These are phyloP conservation scores for Otis tarda DNA, from an alignment of 2,113 vertebrate species.

Conservation along the genomic window DNA sequence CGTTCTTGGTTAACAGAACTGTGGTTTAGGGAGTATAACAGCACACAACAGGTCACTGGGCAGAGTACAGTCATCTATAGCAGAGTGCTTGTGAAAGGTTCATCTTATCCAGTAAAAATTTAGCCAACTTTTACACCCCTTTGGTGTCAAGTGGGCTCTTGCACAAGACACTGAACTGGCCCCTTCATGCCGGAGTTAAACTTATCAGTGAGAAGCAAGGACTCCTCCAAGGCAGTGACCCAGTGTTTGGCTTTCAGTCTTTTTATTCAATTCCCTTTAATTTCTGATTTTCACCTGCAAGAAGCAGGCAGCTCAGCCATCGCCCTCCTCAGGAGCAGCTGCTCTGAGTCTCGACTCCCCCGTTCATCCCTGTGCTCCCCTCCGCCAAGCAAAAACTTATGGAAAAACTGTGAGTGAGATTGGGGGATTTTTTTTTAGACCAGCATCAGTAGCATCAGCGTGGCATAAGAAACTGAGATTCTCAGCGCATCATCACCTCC, in stretches of 20 bases:
- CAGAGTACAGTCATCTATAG: not conserved
- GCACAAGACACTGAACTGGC: not conserved
- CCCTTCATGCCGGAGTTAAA: not conserved
- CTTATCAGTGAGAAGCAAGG: not conserved
- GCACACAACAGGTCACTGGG: not conserved
- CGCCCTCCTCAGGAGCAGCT: accelerated
- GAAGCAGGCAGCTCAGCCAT: not conserved
- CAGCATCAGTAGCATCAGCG: accelerated
- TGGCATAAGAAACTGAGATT: not conserved
- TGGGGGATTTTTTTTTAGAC: not conserved
- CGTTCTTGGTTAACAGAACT: not conserved
- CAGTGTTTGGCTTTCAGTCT: not conserved
- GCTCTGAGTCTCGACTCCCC: not conserved
- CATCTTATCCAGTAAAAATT: not conserved
- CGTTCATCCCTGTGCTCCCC: not conserved
- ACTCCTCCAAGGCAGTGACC: not conserved
- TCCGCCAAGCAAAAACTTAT: not conserved
- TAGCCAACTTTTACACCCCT: not conserved
- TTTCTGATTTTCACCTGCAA: not conserved
- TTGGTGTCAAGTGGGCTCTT: not conserved
- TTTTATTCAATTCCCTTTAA: not conserved
- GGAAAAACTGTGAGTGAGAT: accelerated
- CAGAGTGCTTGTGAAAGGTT: not conserved
- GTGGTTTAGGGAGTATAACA: not conserved
- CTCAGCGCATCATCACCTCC: not conserved